Conservation (phyloP, 2,797 vertebrate species). For the Rhinatrema bivittatum region DNA sequence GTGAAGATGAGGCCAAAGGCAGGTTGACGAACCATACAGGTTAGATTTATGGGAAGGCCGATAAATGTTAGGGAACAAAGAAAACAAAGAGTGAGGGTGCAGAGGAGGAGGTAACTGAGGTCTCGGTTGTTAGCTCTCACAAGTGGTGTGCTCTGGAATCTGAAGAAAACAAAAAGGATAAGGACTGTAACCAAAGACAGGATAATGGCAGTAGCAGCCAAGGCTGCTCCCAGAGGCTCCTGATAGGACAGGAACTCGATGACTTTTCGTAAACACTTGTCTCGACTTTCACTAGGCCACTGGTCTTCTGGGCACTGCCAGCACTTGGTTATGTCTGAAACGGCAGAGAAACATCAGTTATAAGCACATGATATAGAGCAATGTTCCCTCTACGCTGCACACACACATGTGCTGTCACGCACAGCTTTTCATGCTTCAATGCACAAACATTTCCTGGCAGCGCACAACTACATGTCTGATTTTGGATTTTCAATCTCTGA, state of each 20-base stretch:
- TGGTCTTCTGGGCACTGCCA: not conserved
- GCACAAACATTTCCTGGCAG: too few relatives aligned
- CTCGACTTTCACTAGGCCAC: not conserved
- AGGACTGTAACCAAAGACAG: not conserved
- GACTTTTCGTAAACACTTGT: not conserved
- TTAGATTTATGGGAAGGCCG: not conserved
- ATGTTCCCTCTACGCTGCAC: too few relatives aligned
- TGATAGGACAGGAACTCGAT: conserved; percentile 1
- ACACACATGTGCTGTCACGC: too few relatives aligned
- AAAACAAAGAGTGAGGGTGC: conserved; percentile 5
- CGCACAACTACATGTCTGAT: too few relatives aligned
- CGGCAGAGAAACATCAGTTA: not conserved
- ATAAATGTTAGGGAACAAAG: conserved; percentile 8
- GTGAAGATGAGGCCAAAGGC: conserved; percentile 4
- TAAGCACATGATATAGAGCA: too few relatives aligned
- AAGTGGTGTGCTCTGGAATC: conserved; percentile 1
- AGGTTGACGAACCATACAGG: not conserved
- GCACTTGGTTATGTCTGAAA: not conserved
- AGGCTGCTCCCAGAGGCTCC: conserved; percentile 3
- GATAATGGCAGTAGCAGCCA: not conserved
- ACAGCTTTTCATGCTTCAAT: too few relatives aligned
- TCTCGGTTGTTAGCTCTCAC: conserved; percentile 9
- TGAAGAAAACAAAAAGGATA: not conserved
- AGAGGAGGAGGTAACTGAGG: conserved; percentile 7
- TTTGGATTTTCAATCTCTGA: too few relatives aligned